Evolutionary conservation across 2,888 invertebrate species (phyloP).

Genomic region (Pterostichus niger): DNA sequence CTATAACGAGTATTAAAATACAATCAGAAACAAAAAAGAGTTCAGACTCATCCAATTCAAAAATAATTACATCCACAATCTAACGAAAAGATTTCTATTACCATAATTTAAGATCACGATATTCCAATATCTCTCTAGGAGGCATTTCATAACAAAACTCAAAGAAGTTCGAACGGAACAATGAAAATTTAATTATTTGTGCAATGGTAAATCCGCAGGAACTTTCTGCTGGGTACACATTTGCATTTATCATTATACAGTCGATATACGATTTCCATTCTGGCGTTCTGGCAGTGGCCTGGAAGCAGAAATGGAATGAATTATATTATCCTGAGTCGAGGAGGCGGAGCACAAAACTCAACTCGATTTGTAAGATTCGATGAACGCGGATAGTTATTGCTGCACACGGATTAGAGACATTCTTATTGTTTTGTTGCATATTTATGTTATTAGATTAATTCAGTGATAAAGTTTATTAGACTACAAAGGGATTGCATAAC

Average conservation of each 20-base stretch:
- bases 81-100: conserved; percentile 14
- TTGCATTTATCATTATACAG: conserved; percentile 61
- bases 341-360: neutral
- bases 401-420: too few relatives aligned
- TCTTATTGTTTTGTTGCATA: too few relatives aligned
- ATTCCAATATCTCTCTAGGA: conserved; percentile 17
- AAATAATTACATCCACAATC: conserved; percentile 11
- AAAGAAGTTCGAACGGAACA: conserved; percentile 16
- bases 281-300: neutral
- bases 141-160: neutral
- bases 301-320: conserved; percentile 33
- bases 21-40: neutral
- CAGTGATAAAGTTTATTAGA: too few relatives aligned
- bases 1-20: neutral
- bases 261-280: conserved; percentile 58
- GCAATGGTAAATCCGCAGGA: conserved; percentile 38
- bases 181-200: conserved; percentile 61
- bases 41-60: neutral
- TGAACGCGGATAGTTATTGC: too few relatives aligned
- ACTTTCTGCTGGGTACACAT: conserved; percentile 23
- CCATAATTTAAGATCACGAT: conserved; percentile 35
- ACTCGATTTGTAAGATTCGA: conserved; percentile 21
- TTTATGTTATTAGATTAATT: too few relatives aligned
- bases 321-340: neutral
- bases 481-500: too few relatives aligned